A percentile compares a stretch with the other conserved stretches of the same genome.
These are phyloP conservation scores for Propithecus perrieri DNA, from an alignment of 2,797 vertebrate genomes.

Conservation along the genomic window DNA sequence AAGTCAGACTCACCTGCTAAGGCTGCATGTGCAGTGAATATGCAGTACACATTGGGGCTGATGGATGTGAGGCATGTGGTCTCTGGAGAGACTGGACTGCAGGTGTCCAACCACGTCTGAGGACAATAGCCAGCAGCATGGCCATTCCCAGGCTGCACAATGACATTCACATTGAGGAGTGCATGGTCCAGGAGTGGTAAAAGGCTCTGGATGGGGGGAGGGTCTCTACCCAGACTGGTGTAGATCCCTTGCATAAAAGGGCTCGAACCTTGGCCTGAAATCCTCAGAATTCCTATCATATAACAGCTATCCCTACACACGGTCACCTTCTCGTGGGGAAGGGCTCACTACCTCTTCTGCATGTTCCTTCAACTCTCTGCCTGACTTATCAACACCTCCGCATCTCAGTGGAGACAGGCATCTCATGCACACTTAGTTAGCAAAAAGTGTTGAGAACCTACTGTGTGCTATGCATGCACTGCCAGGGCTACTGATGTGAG, in stretches of 20 bases:
- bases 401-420: not conserved
- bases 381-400: no score
- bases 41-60: not conserved
- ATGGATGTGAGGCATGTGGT: not conserved
- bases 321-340: accelerated
- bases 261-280: not conserved
- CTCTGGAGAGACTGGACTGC: not conserved
- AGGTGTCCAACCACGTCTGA: not conserved
- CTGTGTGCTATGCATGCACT: not conserved
- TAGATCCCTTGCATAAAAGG: not conserved
- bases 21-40: not conserved
- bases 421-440: not conserved
- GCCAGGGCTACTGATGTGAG: not conserved
- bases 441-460: not conserved
- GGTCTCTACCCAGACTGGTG: not conserved
- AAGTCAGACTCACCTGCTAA: not conserved
- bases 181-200: not conserved
- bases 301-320: accelerated
- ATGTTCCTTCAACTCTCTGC: not conserved
- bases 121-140: not conserved
- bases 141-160: not conserved
- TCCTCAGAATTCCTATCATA: not conserved
- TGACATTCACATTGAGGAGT: not conserved
- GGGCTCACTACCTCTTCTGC: not conserved
- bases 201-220: accelerated